Evolutionary conservation across 2,797 vertebrate genomes (phyloP).

Genomic region (Phalanger gymnotis): DNA sequence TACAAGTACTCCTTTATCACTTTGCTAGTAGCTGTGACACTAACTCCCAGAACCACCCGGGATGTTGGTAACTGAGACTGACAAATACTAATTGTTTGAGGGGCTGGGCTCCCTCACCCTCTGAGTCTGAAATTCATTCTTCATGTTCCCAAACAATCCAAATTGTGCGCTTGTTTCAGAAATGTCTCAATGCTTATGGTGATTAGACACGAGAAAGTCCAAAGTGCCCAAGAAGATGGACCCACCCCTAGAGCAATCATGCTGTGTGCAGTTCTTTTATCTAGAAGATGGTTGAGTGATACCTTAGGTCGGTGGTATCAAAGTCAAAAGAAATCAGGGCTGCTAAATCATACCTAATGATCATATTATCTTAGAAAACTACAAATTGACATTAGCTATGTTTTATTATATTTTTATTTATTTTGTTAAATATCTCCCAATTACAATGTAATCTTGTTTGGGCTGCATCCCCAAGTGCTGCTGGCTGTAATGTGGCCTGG

Average conservation of each 20-base stretch:
- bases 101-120: slow-evolving; percentile 91
- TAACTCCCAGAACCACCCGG: slow-evolving; percentile 88
- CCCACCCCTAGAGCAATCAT: slow-evolving; percentile 90
- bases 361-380: not conserved
- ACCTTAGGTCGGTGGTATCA: slow-evolving; percentile 73
- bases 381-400: not conserved
- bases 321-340: not conserved
- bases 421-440: not conserved
- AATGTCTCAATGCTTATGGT: slow-evolving; percentile 87
- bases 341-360: not conserved
- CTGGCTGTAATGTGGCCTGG: not conserved
- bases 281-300: slow-evolving; percentile 88
- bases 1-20: slow-evolving; percentile 70
- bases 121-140: slow-evolving; percentile 91
- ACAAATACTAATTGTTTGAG: slow-evolving; percentile 90
- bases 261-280: slow-evolving; percentile 90
- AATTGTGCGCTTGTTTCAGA: slow-evolving; percentile 89
- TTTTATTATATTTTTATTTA: not conserved
- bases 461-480: not conserved
- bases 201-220: slow-evolving; percentile 82
- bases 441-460: not conserved
- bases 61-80: slow-evolving; percentile 91
- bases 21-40: slow-evolving; percentile 91
- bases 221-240: slow-evolving; percentile 87
- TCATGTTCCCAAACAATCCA: slow-evolving; percentile 90